phyloP scores from a whole-genome alignment of 2,113 vertebrate genomes.

The Xerus inauris region DNA sequence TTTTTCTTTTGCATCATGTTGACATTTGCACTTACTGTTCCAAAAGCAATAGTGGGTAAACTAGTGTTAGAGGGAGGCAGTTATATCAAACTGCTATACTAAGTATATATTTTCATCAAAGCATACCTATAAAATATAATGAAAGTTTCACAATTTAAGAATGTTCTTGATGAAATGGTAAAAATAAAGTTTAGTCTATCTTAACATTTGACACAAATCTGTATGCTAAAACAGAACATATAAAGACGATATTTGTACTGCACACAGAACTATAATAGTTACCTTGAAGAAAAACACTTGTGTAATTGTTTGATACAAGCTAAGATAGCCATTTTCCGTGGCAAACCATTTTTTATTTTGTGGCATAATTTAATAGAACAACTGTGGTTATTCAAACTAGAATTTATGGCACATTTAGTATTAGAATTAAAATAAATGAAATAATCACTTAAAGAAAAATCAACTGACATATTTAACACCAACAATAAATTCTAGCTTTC shows the following conservation, averaged over 20 bases:
- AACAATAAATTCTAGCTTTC: not conserved
- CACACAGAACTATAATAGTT: not conserved
- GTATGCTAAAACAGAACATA: not conserved
- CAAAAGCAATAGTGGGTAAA: not conserved
- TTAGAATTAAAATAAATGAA: not conserved
- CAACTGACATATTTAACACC: not conserved
- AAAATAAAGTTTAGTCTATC: not conserved
- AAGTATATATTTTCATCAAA: not conserved
- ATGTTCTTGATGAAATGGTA: not conserved
- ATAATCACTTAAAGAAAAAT: not conserved
- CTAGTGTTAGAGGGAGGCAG: not conserved
- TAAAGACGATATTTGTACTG: accelerated
- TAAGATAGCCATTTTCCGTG: not conserved
- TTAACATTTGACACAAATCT: not conserved
- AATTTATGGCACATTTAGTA: not conserved
- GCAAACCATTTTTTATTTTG: not conserved
- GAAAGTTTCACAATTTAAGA: not conserved
- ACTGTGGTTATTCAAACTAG: not conserved
- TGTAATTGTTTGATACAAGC: not conserved
- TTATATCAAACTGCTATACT: too few relatives aligned
- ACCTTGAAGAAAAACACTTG: not conserved
- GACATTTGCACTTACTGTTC: not conserved
- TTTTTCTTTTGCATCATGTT: not conserved
- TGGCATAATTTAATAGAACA: not conserved
- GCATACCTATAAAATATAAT: not conserved